Evolutionary conservation across 2,888 invertebrate genomes (phyloP), one percentile per base, ranked within the genome.

Genomic region (Clitarchus hookeri): DNA sequence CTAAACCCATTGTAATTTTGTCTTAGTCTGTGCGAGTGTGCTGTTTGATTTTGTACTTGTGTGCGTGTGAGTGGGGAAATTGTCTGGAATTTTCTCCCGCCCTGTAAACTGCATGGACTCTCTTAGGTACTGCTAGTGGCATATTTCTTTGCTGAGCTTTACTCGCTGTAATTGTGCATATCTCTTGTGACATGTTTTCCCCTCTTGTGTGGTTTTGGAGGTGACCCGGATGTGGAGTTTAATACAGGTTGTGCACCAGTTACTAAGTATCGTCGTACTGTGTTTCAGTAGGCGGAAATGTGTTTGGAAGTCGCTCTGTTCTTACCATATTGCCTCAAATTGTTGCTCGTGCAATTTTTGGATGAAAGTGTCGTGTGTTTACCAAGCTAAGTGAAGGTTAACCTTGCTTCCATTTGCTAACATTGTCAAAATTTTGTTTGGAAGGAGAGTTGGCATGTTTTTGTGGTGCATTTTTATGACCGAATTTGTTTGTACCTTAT

Each of bases 21-120:
- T n/a, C 65, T 11, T 23, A n/a, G 8, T 65, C 16, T 65, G 65
- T 65, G n/a, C 16, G 65, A 23, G n/a, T 23, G 19, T 65, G 48
- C 65, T n/a, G 65, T 65, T 65, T 65, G 65, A n/a, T 65, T 65
- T 65, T 65, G 65, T 65, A 65, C 65, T 65, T 65, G 65, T 19
- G 65, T 65, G 65, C 16, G 65, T n/a, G n/a, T 23, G n/a, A n/a
- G 65, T 65, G 65, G 65, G 19, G n/a, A n/a, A 65, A 65, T 65
- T 11, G 65, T 65, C 48, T 6, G n/a, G n/a, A 23, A 23, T 16
- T 23, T 19, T 65, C 1, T 65, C n/a, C 16, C 23, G 3, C 65
- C 65, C 16, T 65, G 6, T 19, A 65, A 65, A 48, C 48, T 65
- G 19, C 65, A n/a, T 65, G 8, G 65, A 65, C 65, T 65, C 0